phyloP scores from a whole-genome alignment of 2,888 invertebrate species.

The Hyles lineata region DNA sequence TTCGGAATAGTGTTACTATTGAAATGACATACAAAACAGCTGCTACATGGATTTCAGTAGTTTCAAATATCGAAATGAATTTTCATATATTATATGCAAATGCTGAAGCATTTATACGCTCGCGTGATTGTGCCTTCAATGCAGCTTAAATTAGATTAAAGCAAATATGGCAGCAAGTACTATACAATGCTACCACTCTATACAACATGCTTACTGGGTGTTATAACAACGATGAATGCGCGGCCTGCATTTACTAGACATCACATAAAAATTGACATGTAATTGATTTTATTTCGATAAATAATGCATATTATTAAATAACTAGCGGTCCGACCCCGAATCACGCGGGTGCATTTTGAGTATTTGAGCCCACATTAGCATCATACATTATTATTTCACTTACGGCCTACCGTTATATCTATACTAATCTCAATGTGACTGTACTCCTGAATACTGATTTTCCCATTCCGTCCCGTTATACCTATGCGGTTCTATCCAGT shows the following conservation, averaged over 20 bases:
- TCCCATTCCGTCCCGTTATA: too few species aligned
- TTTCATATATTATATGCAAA: conserved; percentile 8
- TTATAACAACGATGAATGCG: background rate
- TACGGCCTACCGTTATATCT: too few species aligned
- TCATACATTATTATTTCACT: too few species aligned
- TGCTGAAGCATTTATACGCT: background rate
- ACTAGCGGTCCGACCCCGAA: too few species aligned
- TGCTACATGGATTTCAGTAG: background rate
- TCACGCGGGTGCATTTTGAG: too few species aligned
- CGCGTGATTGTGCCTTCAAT: conserved; percentile 23
- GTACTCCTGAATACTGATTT: too few species aligned
- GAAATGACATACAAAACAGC: background rate
- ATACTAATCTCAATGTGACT: too few species aligned
- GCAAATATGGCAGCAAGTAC: conserved; percentile 15
- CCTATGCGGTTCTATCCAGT: too few species aligned
- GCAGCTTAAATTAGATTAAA: conserved; percentile 21
- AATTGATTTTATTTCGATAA: background rate
- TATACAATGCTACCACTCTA: background rate
- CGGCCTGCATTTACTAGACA: background rate
- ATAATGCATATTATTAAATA: too few species aligned
- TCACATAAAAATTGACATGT: too few species aligned
- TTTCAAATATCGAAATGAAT: background rate
- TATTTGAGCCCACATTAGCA: too few species aligned
- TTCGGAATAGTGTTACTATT: background rate
- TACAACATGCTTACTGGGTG: background rate